phyloP scores from a whole-genome alignment of 2,113 vertebrate species.

The Connochaetes taurinus region DNA sequence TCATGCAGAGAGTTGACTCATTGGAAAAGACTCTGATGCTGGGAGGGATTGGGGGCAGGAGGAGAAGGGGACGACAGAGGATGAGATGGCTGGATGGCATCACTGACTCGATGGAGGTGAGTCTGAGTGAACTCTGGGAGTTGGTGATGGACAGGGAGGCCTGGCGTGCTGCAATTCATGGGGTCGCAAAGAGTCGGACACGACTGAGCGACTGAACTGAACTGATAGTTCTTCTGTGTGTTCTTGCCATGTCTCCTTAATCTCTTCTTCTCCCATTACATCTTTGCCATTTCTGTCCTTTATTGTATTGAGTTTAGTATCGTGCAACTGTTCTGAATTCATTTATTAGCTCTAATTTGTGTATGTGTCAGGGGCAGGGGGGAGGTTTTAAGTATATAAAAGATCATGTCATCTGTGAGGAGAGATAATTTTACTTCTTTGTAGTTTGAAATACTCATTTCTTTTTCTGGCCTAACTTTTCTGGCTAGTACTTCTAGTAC shows the following conservation, averaged over 20 bases:
- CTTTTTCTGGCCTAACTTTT: background rate
- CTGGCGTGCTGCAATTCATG: too few species aligned
- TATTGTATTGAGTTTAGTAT: background rate
- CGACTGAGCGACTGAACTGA: too few species aligned
- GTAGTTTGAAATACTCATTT: background rate
- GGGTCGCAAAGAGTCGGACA: too few species aligned
- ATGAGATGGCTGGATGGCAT: too few species aligned
- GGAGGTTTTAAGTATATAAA: background rate
- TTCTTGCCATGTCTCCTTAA: background rate
- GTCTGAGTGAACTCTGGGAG: too few species aligned
- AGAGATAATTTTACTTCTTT: background rate
- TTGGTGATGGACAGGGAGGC: too few species aligned
- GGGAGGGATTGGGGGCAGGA: too few species aligned
- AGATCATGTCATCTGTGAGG: background rate
- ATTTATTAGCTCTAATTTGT: background rate
- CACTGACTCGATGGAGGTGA: too few species aligned
- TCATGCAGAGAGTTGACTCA: too few species aligned
- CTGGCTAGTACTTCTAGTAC: background rate
- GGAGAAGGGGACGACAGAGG: too few species aligned
- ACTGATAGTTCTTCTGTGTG: background rate
- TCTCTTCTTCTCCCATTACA: rapidly evolving
- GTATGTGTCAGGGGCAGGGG: too few species aligned
- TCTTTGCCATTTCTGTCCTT: background rate
- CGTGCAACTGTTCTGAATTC: background rate
- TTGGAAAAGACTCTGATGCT: too few species aligned